phyloP scores from a whole-genome alignment of 2,113 vertebrate species.

The Orientallactaga bullata region DNA sequence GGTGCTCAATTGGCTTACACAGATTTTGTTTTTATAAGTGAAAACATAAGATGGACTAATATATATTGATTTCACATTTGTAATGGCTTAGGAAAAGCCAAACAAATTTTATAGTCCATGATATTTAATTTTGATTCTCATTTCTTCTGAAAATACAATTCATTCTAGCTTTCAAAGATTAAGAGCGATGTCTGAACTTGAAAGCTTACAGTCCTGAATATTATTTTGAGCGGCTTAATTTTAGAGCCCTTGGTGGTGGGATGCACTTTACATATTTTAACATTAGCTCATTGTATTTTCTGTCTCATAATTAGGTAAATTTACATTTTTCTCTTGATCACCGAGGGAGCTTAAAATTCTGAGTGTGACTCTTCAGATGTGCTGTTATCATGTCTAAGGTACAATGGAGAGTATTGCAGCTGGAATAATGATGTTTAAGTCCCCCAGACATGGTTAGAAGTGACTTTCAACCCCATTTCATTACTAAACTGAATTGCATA shows the following conservation, averaged over 20 bases:
- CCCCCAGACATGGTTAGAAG: neutral
- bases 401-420: neutral
- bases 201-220: neutral
- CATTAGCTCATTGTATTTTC: neutral
- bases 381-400: neutral
- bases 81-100: neutral
- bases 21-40: neutral
- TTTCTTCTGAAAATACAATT: conserved; percentile 1
- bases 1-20: neutral
- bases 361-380: neutral
- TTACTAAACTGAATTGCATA: neutral
- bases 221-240: neutral
- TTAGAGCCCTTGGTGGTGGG: neutral
- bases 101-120: neutral
- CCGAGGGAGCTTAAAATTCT: neutral
- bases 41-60: neutral
- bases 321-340: neutral
- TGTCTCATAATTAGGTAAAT: neutral
- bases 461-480: neutral
- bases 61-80: neutral
- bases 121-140: neutral
- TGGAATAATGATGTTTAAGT: neutral
- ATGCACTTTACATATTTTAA: neutral
- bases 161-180: neutral
- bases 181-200: neutral